Evolutionary conservation across 2,888 invertebrate species (phyloP).

Genomic region (Hypsopygia costalis): DNA sequence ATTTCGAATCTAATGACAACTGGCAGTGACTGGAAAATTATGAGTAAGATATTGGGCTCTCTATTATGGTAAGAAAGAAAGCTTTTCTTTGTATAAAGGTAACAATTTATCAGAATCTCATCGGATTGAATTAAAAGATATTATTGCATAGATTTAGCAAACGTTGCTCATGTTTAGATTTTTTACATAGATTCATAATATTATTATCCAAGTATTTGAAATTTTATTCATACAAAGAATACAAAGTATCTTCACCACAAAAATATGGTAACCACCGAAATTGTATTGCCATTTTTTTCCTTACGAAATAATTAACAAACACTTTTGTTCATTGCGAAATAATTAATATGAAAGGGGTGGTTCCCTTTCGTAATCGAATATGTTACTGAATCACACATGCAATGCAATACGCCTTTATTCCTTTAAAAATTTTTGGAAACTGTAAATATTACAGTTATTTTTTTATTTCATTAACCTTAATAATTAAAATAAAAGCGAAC

Average conservation of each 20-base stretch:
- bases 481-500: slow-evolving; percentile 16
- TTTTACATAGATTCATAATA: background rate
- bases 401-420: background rate
- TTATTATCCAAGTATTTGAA: background rate
- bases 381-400: background rate
- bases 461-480: too few relatives aligned
- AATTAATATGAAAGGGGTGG: too few relatives aligned
- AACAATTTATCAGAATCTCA: background rate
- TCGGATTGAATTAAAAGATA: background rate
- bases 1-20: background rate
- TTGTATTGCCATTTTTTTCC: slow-evolving; percentile 6
- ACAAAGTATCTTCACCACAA: background rate
- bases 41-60: background rate
- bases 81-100: background rate
- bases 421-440: background rate
- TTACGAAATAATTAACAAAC: slow-evolving; percentile 11
- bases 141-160: background rate
- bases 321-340: background rate
- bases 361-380: too few relatives aligned
- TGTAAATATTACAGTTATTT: slow-evolving; percentile 22
- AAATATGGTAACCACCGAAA: slow-evolving; percentile 12
- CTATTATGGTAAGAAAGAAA: background rate
- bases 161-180: background rate
- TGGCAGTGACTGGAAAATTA: slow-evolving; percentile 2
- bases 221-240: background rate